Conservation (phyloP, 2,113 vertebrate genomes). For the Tiliqua scincoides region DNA sequence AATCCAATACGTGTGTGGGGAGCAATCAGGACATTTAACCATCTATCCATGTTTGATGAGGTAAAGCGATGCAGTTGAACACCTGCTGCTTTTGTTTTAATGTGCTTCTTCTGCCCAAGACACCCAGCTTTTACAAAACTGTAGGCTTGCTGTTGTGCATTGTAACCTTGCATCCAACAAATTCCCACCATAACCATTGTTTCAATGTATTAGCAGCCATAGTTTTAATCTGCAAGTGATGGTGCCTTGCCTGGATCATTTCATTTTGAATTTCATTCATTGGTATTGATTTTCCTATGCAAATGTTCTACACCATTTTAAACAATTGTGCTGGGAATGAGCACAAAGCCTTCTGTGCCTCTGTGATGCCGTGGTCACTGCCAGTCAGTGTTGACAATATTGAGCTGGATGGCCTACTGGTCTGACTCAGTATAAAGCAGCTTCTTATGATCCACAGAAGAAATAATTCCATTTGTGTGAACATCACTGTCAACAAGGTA, state of each 20-base stretch:
- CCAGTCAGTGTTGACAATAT: no score
- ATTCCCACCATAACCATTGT: not conserved
- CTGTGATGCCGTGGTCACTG: not conserved
- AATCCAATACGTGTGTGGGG: accelerated
- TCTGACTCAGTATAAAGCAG: not conserved
- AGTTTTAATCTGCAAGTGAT: not conserved
- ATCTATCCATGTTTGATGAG: not conserved
- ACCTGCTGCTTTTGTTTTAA: slow-evolving; percentile 34
- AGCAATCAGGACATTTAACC: not conserved
- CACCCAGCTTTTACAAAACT: not conserved
- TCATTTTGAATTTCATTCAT: slow-evolving; percentile 31
- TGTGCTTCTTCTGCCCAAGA: not conserved
- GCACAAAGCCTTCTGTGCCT: not conserved
- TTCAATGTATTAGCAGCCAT: not conserved
- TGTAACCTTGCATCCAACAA: not conserved
- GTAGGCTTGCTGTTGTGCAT: not conserved
- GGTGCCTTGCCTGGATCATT: slow-evolving; percentile 24
- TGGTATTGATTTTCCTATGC: slow-evolving; percentile 10
- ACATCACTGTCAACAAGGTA: no score
- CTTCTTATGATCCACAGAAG: not conserved
- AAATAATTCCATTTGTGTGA: no score
- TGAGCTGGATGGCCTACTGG: not conserved
- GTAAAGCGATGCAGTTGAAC: slow-evolving; percentile 3
- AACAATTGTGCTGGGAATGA: not conserved
- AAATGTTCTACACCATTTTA: slow-evolving; percentile 37